Percentiles rank a stretch among this genome's conserved stretches.
Conservation (phyloP, 2,797 vertebrate genomes). For the Chromis chromis region DNA sequence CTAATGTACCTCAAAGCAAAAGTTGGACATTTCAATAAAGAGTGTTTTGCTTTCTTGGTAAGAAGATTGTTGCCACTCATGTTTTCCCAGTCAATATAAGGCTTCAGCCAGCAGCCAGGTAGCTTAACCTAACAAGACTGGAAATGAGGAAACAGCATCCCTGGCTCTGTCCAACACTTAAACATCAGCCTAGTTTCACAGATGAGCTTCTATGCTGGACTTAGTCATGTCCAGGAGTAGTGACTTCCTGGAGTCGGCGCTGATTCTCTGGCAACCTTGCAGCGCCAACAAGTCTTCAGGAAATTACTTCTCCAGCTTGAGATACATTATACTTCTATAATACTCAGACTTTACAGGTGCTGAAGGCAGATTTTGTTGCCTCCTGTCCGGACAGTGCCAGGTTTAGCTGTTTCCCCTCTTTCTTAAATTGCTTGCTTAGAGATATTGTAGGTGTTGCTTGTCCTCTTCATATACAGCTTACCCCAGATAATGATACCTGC, state of each 20-base stretch:
- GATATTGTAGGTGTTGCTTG: constrained; percentile 11
- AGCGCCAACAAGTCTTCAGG: background rate
- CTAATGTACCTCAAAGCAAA: no score
- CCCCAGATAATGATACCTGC: constrained; percentile 10
- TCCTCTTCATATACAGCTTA: constrained; percentile 24
- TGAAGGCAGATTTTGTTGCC: background rate
- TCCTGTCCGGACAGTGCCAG: background rate
- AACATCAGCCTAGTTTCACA: background rate
- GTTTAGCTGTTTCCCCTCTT: background rate
- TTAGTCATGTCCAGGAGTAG: no score
- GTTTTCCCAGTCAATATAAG: background rate
- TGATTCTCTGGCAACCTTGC: background rate
- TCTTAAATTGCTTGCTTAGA: background rate
- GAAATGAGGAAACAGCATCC: background rate
- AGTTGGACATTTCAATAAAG: no score
- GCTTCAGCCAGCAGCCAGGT: no score
- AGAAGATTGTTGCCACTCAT: background rate
- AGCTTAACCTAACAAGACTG: background rate
- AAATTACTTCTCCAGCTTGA: no score
- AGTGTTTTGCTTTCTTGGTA: no score
- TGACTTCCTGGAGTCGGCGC: background rate
- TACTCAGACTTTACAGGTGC: background rate
- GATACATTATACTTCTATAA: no score
- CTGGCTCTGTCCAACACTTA: background rate
- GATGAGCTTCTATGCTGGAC: background rate